Conservation (phyloP, 2,888 invertebrate species). For the Nomada flava region DNA sequence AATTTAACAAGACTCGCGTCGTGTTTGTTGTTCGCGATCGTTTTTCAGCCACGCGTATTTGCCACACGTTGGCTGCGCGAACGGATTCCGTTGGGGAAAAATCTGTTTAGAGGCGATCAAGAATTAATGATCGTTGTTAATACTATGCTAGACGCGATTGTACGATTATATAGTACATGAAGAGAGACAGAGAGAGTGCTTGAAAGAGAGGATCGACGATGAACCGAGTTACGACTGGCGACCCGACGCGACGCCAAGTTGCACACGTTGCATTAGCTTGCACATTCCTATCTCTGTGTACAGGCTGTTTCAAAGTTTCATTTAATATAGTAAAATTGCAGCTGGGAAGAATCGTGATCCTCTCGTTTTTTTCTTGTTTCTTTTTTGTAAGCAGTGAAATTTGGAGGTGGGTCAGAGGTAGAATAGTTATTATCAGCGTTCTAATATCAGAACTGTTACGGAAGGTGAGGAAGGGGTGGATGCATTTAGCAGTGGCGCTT, state of each 20-base stretch:
- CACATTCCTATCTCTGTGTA: constrained; percentile 54
- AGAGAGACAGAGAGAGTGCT: constrained; percentile 1
- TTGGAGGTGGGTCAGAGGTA: no score
- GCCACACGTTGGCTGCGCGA: constrained; percentile 16
- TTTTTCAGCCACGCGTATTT: constrained; percentile 24
- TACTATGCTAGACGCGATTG: constrained; percentile 45
- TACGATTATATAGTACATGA: constrained; percentile 48
- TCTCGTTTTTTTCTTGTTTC: no score
- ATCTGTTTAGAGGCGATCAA: constrained; percentile 56
- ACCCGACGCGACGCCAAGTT: constrained; percentile 68
- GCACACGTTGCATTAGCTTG: constrained; percentile 57
- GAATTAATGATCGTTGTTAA: constrained; percentile 65
- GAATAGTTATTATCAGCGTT: no score
- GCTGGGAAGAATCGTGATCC: no score
- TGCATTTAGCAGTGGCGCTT: no score
- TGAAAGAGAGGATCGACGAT: constrained; percentile 65
- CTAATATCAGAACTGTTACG: no score
- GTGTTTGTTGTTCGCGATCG: constrained; percentile 27
- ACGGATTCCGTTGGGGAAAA: constrained; percentile 18
- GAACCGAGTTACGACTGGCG: constrained; percentile 73
- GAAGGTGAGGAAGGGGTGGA: no score
- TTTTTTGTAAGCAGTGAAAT: no score
- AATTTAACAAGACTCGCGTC: constrained; percentile 11
- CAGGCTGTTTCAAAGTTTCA: constrained; percentile 53
- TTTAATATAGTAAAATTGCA: constrained; percentile 4